Conservation (phyloP, 2,113 vertebrate species). For the Crotalus viridis region DNA sequence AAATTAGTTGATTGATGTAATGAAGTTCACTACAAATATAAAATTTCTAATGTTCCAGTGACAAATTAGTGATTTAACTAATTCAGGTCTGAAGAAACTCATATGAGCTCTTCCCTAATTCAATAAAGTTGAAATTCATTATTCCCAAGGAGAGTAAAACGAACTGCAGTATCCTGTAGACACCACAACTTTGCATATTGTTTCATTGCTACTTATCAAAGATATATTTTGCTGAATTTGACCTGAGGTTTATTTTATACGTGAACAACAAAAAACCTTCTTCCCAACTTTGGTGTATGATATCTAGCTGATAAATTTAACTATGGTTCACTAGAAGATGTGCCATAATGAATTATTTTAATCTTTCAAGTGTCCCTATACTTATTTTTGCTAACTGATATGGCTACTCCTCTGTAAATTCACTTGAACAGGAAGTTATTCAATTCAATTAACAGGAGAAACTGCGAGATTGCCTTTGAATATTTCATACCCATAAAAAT, state of each 20-base stretch:
- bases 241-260: neutral
- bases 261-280: neutral
- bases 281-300: neutral
- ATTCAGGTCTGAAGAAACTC: neutral
- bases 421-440: neutral
- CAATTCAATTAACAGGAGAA: slow-evolving; percentile 41
- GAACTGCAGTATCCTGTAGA: slow-evolving; percentile 14
- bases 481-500: slow-evolving; percentile 40
- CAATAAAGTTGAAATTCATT: slow-evolving; percentile 30
- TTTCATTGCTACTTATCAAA: slow-evolving; percentile 38
- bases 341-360: neutral
- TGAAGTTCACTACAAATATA: neutral
- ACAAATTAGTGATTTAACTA: neutral
- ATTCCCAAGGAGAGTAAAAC: slow-evolving; percentile 20
- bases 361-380: neutral
- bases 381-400: neutral
- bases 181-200: neutral
- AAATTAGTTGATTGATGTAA: neutral
- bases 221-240: neutral
- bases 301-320: neutral
- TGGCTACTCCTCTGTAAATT: neutral
- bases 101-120: neutral
- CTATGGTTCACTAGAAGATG: neutral
- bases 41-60: neutral
- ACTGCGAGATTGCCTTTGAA: slow-evolving; percentile 38